Conservation (phyloP, 2,888 invertebrate species). For the Hylaea fasciaria region DNA sequence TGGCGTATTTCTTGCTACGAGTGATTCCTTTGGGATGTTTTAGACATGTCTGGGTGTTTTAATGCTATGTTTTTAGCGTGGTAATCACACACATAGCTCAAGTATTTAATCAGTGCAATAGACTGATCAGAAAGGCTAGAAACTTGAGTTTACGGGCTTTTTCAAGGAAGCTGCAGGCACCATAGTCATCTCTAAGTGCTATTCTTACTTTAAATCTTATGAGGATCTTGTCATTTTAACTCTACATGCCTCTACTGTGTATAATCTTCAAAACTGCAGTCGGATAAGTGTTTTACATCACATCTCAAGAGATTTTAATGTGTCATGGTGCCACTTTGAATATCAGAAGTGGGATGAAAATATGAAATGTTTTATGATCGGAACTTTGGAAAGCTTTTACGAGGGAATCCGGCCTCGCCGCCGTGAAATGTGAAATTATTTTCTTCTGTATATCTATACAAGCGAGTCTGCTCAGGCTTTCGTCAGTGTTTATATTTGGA, state of each 20-base stretch:
- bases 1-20: constrained; percentile 9
- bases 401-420: constrained; percentile 12
- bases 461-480: not conserved
- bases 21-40: constrained; percentile 4
- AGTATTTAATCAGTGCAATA: too few relatives aligned
- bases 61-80: too few relatives aligned
- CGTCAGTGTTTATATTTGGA: not conserved
- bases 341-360: constrained; percentile 15
- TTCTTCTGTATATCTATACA: not conserved
- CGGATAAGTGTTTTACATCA: not conserved
- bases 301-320: constrained; percentile 4
- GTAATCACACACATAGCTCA: too few relatives aligned
- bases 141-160: too few relatives aligned
- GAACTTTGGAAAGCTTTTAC: constrained; percentile 3
- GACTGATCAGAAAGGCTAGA: too few relatives aligned
- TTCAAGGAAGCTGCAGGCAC: too few relatives aligned
- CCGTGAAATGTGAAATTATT: constrained; percentile 20
- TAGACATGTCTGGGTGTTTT: not conserved
- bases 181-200: too few relatives aligned
- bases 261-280: not conserved
- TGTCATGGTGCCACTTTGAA: constrained; percentile 25
- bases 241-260: too few relatives aligned
- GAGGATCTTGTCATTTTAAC: too few relatives aligned
- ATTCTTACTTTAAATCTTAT: too few relatives aligned
- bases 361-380: constrained; percentile 20